Base-by-base conservation (phyloP, 2,797 vertebrate genomes). In the Chromobotia macracanthus region DNA sequence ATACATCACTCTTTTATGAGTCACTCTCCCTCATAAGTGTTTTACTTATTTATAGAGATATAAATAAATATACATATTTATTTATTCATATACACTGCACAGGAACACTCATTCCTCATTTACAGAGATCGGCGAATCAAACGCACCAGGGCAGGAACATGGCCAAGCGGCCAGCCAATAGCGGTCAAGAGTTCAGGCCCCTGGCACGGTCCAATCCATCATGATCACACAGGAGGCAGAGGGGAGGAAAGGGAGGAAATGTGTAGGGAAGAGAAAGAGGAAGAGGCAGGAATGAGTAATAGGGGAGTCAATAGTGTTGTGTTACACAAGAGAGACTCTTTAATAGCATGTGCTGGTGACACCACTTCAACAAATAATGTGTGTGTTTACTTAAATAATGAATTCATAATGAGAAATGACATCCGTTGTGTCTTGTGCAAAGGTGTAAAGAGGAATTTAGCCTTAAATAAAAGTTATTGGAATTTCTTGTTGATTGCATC, bases 31-130 rank as follows among this genome's bases (percentile, higher is more conserved):
- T 11, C 23, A 64, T 28, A n/a, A 65, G 48, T 65, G 60, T 55
- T 72, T 79, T 35, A 72, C 64, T 72, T 72, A 79, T 79, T 72
- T 79, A 79, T 72, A 38, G 48, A 11, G 46, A 71, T 79, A 70
- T 78, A 64, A 78, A 69, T 77, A 77, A 48, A 72, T 64, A 65
- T 79, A 19, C 15, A 72, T 44, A 44, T 72, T 79, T 72, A 79
- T 64, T 72, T 72, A 79, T 79, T 79, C 46, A 72, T 65, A 72
- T 55, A 65, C 55, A 15, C 21, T 31, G 35, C 48, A 65, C 12
- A 41, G 35, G 50, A 72, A 65, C 28, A 64, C 58, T 72, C 11
- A 55, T 55, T 65, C 64, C 35, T 71, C 60, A 72, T 79, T 79
- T 71, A 72, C 19, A 72, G 60, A 72, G 69, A 55, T 53, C 35